A percentile compares a stretch with the other conserved stretches of the same genome.
These are phyloP conservation scores for Dolichoris vasculosae DNA, from an alignment of 1,140 invertebrate genomes.

Conservation along the genomic window DNA sequence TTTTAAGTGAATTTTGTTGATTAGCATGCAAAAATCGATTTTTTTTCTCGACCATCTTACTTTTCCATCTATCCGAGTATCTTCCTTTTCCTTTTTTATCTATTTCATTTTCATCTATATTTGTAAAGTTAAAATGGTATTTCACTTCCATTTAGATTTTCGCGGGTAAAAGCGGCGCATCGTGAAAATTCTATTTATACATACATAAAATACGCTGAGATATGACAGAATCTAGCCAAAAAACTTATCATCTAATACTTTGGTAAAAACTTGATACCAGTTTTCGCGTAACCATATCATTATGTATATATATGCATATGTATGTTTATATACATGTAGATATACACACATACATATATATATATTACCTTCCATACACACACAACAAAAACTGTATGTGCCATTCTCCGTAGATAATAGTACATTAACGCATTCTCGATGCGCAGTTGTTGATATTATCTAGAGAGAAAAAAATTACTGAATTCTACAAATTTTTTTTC, in stretches of 20 bases:
- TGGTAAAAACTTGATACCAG: conserved; percentile 61
- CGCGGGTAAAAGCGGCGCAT: not conserved
- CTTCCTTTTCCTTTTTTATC: not conserved
- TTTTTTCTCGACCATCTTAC: not conserved
- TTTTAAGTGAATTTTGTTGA: conserved; percentile 41
- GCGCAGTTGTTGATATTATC: too few relatives aligned
- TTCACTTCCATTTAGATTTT: not conserved
- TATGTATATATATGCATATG: too few relatives aligned
- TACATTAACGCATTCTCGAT: not conserved
- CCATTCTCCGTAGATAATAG: not conserved
- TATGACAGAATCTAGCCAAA: conserved; percentile 3
- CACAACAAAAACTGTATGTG: not conserved
- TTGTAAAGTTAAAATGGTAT: not conserved
- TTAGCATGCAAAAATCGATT: conserved; percentile 35
- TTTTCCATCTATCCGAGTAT: not conserved
- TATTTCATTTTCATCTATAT: conserved; percentile 12
- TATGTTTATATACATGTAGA: too few relatives aligned
- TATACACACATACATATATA: too few relatives aligned
- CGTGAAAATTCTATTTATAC: conserved; percentile 25
- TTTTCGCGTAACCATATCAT: conserved; percentile 39
- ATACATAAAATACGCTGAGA: conserved; percentile 12
- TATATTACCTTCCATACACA: not conserved
- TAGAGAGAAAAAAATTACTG: not conserved
- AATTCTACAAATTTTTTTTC: not conserved
- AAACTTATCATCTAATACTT: conserved; percentile 68